Evolutionary conservation across 2,113 vertebrate genomes (phyloP), one percentile per base, ranked within the genome.

Genomic region (Corynorhinus townsendii): DNA sequence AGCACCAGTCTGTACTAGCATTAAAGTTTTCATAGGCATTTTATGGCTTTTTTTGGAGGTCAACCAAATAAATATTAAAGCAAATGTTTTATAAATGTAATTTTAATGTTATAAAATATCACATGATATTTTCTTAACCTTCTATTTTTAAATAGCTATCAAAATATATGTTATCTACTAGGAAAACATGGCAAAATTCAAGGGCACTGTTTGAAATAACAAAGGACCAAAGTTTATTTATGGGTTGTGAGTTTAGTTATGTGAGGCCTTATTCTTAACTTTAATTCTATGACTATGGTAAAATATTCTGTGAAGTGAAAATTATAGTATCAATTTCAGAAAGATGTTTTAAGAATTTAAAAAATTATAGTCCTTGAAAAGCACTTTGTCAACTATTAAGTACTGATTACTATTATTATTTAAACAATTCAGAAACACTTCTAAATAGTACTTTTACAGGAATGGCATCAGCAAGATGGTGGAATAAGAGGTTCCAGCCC

Each of bases 161-260:
- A 71, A 82, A 93, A 80, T 38, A 43, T 7, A 93, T 59, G 47
- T 73, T 87, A 90, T 87, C n/a, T 17, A 87, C 28, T 35, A 91
- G 12, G 30, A 77, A 88, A 75, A 5, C 47, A 86, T 30, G 14
- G 9, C 69, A 45, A 94, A 89, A 81, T 76, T 59, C 88, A 86
- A 96, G n/a, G n/a, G 8, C 7, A 38, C 52, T 94, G 14, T 35
- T 89, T 92, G 76, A 86, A 59, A 52, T 33, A 92, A 92, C 45
- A 54, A 68, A 82, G 15, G 49, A 86, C 49, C 0, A 35, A 35
- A 7, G 62, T 52, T 73, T 71, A 73, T 59, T 45, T 69, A 85
- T 80, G 47, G 22, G n/a, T 56, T 85, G 62, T 73, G 22, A 14
- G 4, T 86, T 72, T 86, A 75, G 28, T 54, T 77, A 40, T 33